A percentile compares a stretch with the other conserved stretches of the same genome.
Evolutionary conservation across 2,113 vertebrate genomes (phyloP).

Genomic region (Fukomys damarensis): DNA sequence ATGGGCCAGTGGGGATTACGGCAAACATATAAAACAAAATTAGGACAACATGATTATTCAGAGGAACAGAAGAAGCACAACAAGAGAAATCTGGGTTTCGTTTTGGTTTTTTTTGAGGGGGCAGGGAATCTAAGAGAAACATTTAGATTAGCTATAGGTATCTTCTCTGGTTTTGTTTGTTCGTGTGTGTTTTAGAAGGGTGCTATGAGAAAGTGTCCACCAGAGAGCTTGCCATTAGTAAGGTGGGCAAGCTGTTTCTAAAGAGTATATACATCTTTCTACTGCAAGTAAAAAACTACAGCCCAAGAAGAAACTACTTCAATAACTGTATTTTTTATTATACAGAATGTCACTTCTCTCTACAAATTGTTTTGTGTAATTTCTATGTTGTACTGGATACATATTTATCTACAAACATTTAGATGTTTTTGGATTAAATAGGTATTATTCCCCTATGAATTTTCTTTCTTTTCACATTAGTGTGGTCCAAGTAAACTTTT

Average conservation of each 20-base stretch:
- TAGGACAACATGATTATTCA: background rate
- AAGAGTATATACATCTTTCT: background rate
- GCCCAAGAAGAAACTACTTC: background rate
- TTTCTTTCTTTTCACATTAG: no score
- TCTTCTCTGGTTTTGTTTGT: background rate
- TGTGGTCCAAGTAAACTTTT: background rate
- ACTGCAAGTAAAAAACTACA: background rate
- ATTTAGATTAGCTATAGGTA: background rate
- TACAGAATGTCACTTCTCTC: background rate
- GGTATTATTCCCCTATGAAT: background rate
- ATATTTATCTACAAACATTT: background rate
- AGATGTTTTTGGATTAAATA: background rate
- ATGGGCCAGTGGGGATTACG: background rate
- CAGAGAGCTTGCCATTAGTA: background rate
- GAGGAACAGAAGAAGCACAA: background rate
- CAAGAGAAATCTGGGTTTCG: background rate
- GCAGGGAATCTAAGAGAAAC: background rate
- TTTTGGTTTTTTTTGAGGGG: background rate
- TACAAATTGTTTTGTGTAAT: background rate
- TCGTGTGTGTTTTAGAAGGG: background rate
- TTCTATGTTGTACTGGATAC: background rate
- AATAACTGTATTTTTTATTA: background rate
- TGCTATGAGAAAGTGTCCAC: background rate
- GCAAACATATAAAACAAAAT: background rate
- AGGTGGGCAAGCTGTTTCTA: background rate